Evolutionary conservation across 2,113 vertebrate genomes (phyloP).

Genomic region (Athene noctua): DNA sequence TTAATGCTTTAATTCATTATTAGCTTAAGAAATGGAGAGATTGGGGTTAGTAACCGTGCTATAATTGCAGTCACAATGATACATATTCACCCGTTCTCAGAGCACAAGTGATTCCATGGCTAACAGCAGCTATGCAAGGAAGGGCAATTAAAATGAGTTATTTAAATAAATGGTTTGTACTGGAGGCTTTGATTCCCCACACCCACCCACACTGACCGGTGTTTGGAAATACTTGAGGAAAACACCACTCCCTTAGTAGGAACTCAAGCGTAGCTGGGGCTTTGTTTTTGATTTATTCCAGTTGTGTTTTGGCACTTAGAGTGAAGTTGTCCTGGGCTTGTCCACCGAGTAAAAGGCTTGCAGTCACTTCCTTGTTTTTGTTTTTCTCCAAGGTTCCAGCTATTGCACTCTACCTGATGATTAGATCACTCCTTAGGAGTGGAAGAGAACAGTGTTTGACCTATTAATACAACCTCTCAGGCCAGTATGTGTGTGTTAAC

Average conservation of each 20-base stretch:
- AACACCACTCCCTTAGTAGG: conserved; percentile 20
- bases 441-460: not conserved
- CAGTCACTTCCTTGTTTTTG: not conserved
- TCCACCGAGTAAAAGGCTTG: not conserved
- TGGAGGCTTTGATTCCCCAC: not conserved
- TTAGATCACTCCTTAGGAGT: not conserved
- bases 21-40: not conserved
- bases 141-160: not conserved
- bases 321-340: not conserved
- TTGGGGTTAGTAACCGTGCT: not conserved
- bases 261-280: not conserved
- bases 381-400: not conserved
- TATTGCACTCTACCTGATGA: not conserved
- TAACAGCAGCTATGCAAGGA: not conserved
- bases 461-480: not conserved
- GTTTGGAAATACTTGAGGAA: not conserved
- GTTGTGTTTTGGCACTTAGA: not conserved
- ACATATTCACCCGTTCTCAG: not conserved
- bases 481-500: not conserved
- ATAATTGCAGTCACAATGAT: not conserved
- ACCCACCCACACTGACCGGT: not conserved
- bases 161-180: not conserved
- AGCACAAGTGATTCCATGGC: not conserved
- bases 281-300: not conserved
- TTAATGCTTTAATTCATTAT: not conserved